Conservation (phyloP, 2,113 vertebrate genomes). For the Motacilla alba region DNA sequence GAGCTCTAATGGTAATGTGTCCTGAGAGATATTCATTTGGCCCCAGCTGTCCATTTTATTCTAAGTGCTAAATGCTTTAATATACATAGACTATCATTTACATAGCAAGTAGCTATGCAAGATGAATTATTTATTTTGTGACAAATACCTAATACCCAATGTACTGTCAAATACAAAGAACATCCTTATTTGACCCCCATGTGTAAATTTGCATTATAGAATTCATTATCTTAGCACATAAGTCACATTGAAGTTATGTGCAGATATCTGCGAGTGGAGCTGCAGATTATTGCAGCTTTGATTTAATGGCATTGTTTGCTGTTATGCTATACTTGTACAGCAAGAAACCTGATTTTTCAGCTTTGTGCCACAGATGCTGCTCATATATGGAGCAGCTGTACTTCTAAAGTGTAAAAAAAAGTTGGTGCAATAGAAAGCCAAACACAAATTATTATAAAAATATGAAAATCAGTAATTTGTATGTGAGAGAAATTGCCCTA, state of each 20-base stretch:
- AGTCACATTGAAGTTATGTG: slow-evolving; percentile 73
- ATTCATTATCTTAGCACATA: slow-evolving; percentile 72
- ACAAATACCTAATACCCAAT: slow-evolving; percentile 70
- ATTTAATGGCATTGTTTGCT: slow-evolving; percentile 53
- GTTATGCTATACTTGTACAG: neutral
- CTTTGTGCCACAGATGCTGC: neutral
- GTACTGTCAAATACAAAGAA: slow-evolving; percentile 72
- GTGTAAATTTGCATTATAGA: slow-evolving; percentile 76
- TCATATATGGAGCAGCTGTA: neutral
- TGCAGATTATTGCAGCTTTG: slow-evolving; percentile 49
- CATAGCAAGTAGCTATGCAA: slow-evolving; percentile 72
- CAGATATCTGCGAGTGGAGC: slow-evolving; percentile 36
- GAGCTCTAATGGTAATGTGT: slow-evolving; percentile 70
- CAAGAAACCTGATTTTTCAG: neutral
- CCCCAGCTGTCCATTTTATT: slow-evolving; percentile 78
- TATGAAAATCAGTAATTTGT: slow-evolving; percentile 31
- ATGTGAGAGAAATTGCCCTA: slow-evolving; percentile 10
- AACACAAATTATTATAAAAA: slow-evolving; percentile 64
- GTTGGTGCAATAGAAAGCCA: slow-evolving; percentile 43
- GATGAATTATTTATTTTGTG: slow-evolving; percentile 82
- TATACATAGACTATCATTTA: slow-evolving; percentile 80
- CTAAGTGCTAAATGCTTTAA: slow-evolving; percentile 78
- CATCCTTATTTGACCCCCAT: slow-evolving; percentile 71
- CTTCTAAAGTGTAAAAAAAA: neutral
- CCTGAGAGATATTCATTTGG: slow-evolving; percentile 74